Evolutionary conservation across 2,797 vertebrate genomes (phyloP).

Genomic region (Chelonia mydas): DNA sequence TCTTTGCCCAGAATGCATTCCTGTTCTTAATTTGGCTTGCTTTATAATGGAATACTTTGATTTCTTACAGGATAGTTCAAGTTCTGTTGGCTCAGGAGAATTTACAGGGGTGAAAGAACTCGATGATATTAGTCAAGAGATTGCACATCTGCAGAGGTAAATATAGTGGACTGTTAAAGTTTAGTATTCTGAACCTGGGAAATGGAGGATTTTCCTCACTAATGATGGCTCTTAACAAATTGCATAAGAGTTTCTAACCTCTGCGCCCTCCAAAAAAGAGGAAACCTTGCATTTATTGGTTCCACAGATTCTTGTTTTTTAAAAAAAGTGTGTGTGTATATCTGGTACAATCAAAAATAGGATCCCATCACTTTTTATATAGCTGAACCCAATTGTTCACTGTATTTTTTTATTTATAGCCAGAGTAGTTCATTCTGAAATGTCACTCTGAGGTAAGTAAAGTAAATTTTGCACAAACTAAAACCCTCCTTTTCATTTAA

Average conservation of each 20-base stretch:
- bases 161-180: not conserved
- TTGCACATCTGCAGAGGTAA: constrained; percentile 95
- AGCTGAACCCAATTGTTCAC: not conserved
- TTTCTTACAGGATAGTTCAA: constrained; percentile 89
- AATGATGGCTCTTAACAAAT: not conserved
- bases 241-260: not conserved
- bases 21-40: not conserved
- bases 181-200: not conserved
- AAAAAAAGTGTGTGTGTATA: too few relatives aligned
- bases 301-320: too few relatives aligned
- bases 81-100: constrained; percentile 94
- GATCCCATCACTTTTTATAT: not conserved
- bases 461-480: not conserved
- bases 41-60: not conserved
- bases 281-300: not conserved
- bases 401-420: not conserved
- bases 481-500: not conserved
- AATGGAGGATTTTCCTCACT: not conserved
- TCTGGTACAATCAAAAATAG: not conserved
- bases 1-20: not conserved
- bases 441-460: not conserved
- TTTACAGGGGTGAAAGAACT: constrained; percentile 97
- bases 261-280: not conserved
- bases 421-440: not conserved
- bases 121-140: constrained; percentile 96